phyloP scores from a whole-genome alignment of 2,113 vertebrate genomes.

The Mohoua ochrocephala region DNA sequence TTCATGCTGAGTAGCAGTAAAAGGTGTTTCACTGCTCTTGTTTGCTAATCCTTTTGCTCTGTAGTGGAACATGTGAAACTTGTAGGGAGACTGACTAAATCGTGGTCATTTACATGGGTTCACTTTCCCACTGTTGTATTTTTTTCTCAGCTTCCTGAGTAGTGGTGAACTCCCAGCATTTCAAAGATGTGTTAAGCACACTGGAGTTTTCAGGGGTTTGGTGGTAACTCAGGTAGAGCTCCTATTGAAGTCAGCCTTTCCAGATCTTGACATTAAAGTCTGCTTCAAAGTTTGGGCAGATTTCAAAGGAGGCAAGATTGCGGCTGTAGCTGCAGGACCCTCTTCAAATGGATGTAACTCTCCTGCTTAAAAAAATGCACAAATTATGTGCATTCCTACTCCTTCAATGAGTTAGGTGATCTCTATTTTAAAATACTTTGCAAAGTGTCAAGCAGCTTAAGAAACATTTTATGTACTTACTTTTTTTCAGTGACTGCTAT shows the following conservation, averaged over 20 bases:
- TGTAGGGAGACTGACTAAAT: not conserved
- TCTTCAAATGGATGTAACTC: not conserved
- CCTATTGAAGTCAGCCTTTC: not conserved
- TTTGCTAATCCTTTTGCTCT: not conserved
- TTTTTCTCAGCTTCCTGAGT: not conserved
- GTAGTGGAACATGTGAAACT: not conserved
- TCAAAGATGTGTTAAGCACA: not conserved
- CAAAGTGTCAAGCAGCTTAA: not conserved
- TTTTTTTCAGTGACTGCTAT: not conserved
- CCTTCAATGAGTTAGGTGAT: not conserved
- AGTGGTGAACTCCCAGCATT: not conserved
- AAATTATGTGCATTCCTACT: not conserved
- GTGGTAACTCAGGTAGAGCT: not conserved
- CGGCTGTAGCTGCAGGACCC: not conserved
- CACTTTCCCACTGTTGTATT: not conserved
- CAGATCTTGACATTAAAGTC: not conserved
- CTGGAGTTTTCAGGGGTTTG: not conserved
- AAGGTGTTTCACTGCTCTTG: slow-evolving; percentile 15
- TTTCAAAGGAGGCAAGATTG: not conserved
- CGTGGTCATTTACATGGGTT: not conserved
- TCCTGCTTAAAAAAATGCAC: not conserved
- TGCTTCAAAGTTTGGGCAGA: not conserved
- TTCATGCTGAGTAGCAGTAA: not conserved
- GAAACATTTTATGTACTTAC: not conserved
- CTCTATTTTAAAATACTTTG: not conserved